These are phyloP conservation scores for Drosophila algonquin DNA, from an alignment of 2,888 invertebrate species.

Conservation along the genomic window DNA sequence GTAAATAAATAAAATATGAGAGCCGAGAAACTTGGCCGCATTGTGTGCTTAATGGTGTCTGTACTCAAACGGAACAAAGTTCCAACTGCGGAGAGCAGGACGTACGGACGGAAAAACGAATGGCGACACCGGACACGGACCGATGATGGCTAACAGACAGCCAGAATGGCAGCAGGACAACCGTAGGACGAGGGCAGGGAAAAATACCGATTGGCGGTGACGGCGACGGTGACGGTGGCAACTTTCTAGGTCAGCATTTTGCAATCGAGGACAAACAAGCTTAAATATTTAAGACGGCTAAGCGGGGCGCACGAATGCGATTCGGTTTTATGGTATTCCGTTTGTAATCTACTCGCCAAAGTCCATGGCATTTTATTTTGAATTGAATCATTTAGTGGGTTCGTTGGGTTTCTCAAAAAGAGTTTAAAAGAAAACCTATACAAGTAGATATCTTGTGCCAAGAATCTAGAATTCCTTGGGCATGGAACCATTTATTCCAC, in stretches of 20 bases:
- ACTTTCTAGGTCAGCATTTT: constrained; percentile 66
- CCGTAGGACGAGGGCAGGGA: constrained; percentile 13
- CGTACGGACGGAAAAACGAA: constrained; percentile 5
- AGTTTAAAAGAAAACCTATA: constrained; percentile 11
- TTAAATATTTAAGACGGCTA: constrained; percentile 59
- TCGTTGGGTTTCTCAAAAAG: neutral
- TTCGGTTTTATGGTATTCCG: constrained; percentile 32
- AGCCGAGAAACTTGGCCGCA: constrained; percentile 34
- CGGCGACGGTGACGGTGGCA: constrained; percentile 22
- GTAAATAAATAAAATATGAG: constrained; percentile 72
- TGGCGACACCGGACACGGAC: constrained; percentile 36
- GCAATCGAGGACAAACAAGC: constrained; percentile 41
- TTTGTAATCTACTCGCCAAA: constrained; percentile 19
- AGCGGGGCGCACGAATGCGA: constrained; percentile 26
- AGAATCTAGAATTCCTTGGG: neutral
- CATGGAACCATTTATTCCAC: neutral
- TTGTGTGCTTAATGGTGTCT: constrained; percentile 41
- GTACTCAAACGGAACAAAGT: constrained; percentile 27
- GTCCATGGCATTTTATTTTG: constrained; percentile 17
- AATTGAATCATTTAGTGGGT: neutral
- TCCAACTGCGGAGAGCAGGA: neutral
- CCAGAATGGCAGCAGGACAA: constrained; percentile 14
- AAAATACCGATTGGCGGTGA: constrained; percentile 12
- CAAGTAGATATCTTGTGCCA: neutral
- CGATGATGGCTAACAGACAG: constrained; percentile 42